phyloP scores from a whole-genome alignment of 2,888 invertebrate species.

The Drosophila macrospina region DNA sequence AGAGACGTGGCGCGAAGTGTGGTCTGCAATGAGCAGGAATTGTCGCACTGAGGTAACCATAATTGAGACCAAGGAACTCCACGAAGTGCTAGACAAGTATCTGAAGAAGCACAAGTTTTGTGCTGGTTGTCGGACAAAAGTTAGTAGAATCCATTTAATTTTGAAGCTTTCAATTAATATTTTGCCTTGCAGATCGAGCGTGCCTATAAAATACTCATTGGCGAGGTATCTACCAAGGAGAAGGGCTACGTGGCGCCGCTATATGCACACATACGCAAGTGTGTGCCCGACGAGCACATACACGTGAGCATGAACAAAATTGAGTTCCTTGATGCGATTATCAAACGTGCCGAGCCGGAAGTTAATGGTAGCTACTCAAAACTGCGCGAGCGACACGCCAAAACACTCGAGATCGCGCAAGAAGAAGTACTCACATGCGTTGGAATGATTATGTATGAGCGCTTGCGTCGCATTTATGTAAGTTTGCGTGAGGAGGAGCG shows the following conservation, averaged over 20 bases:
- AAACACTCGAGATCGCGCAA: constrained; percentile 98
- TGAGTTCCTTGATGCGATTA: constrained; percentile 94
- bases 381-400: constrained; percentile 96
- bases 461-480: constrained; percentile 94
- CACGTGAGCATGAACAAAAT: constrained; percentile 93
- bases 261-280: constrained; percentile 94
- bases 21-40: constrained; percentile 93
- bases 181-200: constrained; percentile 86
- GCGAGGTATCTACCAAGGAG: constrained; percentile 94
- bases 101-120: constrained; percentile 97
- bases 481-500: constrained; percentile 95
- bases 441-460: constrained; percentile 96
- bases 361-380: constrained; percentile 89
- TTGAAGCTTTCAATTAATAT: not conserved
- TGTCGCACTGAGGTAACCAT: constrained; percentile 94
- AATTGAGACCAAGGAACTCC: constrained; percentile 93
- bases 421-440: constrained; percentile 98
- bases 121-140: constrained; percentile 96
- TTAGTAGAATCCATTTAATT: constrained; percentile 83
- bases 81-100: constrained; percentile 95
- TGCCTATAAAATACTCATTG: constrained; percentile 94
- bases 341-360: constrained; percentile 96
- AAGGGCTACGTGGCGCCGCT: constrained; percentile 95
- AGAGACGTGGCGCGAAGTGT: constrained; percentile 92
- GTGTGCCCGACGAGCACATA: constrained; percentile 93